A percentile compares a stretch with the other conserved stretches of the same genome.
Evolutionary conservation across 1,140 invertebrate species (phyloP).

Genomic region (Zeugodacus cucurbitae): DNA sequence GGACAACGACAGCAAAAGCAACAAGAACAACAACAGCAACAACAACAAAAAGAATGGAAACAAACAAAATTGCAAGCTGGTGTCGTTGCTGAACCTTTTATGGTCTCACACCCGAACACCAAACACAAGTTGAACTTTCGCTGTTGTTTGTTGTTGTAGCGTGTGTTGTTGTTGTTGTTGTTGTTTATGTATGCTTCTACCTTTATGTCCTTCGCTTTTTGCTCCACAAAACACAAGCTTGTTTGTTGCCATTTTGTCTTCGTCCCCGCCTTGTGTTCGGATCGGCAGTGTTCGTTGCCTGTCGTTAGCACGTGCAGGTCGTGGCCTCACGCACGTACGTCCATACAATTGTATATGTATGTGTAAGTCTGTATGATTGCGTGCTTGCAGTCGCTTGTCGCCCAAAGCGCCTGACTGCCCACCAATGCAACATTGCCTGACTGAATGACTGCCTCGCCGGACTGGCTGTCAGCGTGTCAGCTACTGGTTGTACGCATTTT

Average conservation of each 20-base stretch:
- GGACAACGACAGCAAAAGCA: conserved; percentile 10
- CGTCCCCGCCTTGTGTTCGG: not conserved
- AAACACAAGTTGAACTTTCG: conserved; percentile 19
- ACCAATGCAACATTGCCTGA: not conserved
- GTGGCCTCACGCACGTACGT: not conserved
- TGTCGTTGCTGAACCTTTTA: not conserved
- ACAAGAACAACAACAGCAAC: not conserved
- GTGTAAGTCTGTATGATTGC: too few relatives aligned
- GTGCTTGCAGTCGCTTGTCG: not conserved
- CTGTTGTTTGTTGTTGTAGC: not conserved
- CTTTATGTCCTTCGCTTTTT: not conserved
- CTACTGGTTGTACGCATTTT: conserved; percentile 39
- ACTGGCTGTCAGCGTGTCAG: not conserved
- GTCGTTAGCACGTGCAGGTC: not conserved
- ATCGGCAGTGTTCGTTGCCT: not conserved
- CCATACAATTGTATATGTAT: not conserved
- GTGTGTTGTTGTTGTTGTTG: not conserved
- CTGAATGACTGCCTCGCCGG: not conserved
- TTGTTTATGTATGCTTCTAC: not conserved
- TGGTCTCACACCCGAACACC: not conserved
- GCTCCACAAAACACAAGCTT: too few relatives aligned
- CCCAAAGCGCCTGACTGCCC: not conserved
- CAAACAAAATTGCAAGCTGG: too few relatives aligned
- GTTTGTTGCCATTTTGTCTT: not conserved
- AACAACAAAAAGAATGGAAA: not conserved